Base-by-base conservation (phyloP, 2,113 vertebrate genomes). In the Dendrocopos noguchii region DNA sequence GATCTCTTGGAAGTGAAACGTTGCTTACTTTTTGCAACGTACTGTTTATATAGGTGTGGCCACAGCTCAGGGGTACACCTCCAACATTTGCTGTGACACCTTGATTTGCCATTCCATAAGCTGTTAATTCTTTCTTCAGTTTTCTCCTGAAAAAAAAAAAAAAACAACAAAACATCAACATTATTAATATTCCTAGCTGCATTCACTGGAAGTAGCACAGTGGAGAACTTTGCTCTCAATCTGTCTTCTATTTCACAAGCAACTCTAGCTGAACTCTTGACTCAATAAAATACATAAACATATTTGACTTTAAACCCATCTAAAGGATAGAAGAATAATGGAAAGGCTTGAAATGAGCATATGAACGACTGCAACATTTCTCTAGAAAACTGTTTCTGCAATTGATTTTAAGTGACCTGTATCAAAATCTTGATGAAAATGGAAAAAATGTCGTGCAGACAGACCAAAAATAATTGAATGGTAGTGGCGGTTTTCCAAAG, bases 341-440 rank as follows among this genome's bases (percentile, higher is more conserved):
- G 47, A 72, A 80, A 90, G 15, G 1, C 27, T 75, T 55, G 31
- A 81, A 94, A 86, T 57, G 19, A 67, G 9, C 31, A 24, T 65
- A 64, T 53, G 13, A 61, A 68, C 0, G 0, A 64, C 31, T 64
- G 19, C 17, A 80, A 52, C 9, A 9, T 36, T 7, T 21, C 11
- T 74, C 64, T 80, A 14, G 77, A 79, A 86, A 67, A 5, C 9
- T 34, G n/a, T 80, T 90, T 80, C 55, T 71, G 15, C 36, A 78
- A 75, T 57, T 74, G 25, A 65, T 87, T 91, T 88, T 80, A 86
- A 55, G 65, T 84, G 76, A 75, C 74, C 31, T 71, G 21, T 68
- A 28, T 88, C 61, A 78, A 50, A 93, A 81, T 72, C 57, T 81
- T 68, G 61, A 72, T 75, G 44, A 68, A 94, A 92, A 91, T 68